Evolutionary conservation across 1,140 invertebrate genomes (phyloP).

Genomic region (Geopemphigus sp.): DNA sequence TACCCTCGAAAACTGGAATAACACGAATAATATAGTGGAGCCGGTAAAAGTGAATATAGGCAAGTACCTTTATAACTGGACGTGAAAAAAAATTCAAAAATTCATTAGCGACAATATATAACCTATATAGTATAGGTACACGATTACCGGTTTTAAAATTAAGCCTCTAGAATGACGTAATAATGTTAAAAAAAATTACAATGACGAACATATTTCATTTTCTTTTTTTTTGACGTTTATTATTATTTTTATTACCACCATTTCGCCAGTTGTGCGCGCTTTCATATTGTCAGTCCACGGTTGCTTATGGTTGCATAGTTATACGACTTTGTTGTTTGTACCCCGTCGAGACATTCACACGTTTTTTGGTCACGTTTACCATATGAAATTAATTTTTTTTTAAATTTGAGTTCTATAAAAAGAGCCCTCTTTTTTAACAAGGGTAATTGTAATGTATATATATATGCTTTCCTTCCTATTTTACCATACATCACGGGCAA

Average conservation of each 20-base stretch:
- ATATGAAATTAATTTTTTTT: constrained; percentile 30
- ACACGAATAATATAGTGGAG: too few relatives aligned
- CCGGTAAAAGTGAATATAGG: too few relatives aligned
- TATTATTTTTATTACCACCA: constrained; percentile 19
- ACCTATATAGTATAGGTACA: background rate
- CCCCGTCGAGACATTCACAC: background rate
- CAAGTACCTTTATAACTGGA: too few relatives aligned
- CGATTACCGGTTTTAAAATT: background rate
- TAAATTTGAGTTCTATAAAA: background rate
- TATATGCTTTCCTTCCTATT: background rate
- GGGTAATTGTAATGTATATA: constrained; percentile 2
- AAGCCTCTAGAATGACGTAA: background rate
- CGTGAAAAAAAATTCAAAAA: too few relatives aligned
- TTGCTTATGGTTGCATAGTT: background rate
- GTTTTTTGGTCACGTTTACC: constrained; percentile 8
- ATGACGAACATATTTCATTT: background rate
- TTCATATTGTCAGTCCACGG: background rate
- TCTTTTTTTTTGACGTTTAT: background rate
- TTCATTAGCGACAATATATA: too few relatives aligned
- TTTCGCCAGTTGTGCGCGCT: background rate
- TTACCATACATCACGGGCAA: background rate
- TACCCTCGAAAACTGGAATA: too few relatives aligned
- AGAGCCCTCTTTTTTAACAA: constrained; percentile 29
- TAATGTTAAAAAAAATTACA: background rate
- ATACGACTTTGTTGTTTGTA: background rate